A percentile compares a stretch with the other conserved stretches of the same genome.
These are phyloP conservation scores for Onthophagus sagittarius DNA, from an alignment of 2,888 invertebrate genomes.

Conservation along the genomic window DNA sequence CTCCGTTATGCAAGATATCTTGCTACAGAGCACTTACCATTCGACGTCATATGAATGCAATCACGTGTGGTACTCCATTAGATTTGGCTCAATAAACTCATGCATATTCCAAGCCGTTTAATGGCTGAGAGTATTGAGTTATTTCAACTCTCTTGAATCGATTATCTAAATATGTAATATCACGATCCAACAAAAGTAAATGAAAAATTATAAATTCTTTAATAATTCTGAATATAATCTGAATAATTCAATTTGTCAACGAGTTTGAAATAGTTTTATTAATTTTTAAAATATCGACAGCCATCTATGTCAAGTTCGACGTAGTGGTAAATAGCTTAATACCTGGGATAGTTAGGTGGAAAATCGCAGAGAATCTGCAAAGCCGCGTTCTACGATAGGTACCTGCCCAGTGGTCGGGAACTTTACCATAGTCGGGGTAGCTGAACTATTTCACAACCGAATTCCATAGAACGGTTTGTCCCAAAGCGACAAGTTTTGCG, in stretches of 20 bases:
- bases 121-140: not conserved
- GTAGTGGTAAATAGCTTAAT: not conserved
- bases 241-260: too few relatives aligned
- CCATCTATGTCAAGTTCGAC: not conserved
- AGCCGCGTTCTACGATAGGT: not conserved
- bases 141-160: not conserved
- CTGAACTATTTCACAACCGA: not conserved
- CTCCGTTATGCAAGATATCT: not conserved
- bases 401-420: not conserved
- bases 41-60: not conserved
- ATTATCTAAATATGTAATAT: not conserved
- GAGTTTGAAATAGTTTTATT: too few relatives aligned
- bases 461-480: not conserved
- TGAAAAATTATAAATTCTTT: too few relatives aligned
- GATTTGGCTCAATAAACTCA: not conserved
- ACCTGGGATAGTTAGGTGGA: not conserved
- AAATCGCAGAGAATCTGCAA: not conserved
- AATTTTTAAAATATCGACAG: not conserved
- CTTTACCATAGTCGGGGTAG: not conserved
- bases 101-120: not conserved
- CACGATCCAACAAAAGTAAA: too few relatives aligned
- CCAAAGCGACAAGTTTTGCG: conserved; percentile 2
- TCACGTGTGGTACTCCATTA: not conserved
- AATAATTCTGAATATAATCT: too few relatives aligned
- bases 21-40: not conserved